Conservation (phyloP, 2,797 vertebrate species). For the Cygnus olor region DNA sequence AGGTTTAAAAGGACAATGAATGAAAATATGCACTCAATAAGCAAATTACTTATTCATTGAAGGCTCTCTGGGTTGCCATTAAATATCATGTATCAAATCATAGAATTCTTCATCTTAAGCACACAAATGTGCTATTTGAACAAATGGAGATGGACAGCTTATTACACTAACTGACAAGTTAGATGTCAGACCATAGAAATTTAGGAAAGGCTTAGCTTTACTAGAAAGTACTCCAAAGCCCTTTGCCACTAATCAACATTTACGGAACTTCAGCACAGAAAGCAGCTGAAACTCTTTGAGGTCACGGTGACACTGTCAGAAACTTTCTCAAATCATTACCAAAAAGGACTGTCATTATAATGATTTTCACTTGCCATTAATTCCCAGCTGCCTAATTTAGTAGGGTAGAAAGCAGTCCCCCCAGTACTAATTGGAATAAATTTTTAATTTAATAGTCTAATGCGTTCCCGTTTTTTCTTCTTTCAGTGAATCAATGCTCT, state of each 20-base stretch:
- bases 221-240: neutral
- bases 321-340: neutral
- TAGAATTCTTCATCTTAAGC: neutral
- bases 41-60: neutral
- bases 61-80: neutral
- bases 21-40: neutral
- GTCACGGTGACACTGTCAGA: neutral
- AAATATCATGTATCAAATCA: neutral
- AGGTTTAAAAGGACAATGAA: neutral
- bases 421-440: constrained; percentile 53
- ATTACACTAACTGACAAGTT: neutral
- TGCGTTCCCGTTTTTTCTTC: neutral
- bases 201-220: neutral
- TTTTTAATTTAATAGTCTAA: constrained; percentile 57
- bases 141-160: neutral
- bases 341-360: constrained; percentile 22
- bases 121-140: neutral
- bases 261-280: neutral
- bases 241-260: neutral
- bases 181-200: neutral
- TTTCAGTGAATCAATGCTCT: neutral
- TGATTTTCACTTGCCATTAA: constrained; percentile 45
- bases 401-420: neutral
- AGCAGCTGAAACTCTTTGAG: neutral
- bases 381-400: constrained; percentile 51